Conservation (phyloP, 2,888 invertebrate genomes). For the Phengaris arion region DNA sequence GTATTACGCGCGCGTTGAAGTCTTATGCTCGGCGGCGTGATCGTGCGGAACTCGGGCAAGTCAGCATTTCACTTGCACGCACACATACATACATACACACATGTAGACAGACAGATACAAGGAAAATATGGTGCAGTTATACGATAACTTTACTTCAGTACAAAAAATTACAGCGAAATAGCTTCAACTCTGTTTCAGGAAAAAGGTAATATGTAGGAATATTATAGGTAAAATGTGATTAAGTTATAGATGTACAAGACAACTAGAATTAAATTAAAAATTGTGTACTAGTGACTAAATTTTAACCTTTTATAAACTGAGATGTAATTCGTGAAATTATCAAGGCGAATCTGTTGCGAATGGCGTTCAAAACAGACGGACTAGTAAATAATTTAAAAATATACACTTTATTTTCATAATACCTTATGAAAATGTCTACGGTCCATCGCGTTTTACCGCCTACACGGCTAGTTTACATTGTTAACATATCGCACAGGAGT, state of each 20-base stretch:
- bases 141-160: not conserved
- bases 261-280: not conserved
- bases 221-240: no score
- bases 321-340: not conserved
- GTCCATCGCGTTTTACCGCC: no score
- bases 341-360: not conserved
- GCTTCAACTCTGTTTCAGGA: not conserved
- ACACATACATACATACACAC: not conserved
- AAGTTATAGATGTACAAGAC: not conserved
- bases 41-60: slow-evolving; percentile 26
- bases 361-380: no score
- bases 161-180: not conserved
- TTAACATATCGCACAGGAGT: no score
- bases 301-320: not conserved
- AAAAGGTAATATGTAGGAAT: no score
- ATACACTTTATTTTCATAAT: no score
- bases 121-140: not conserved
- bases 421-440: no score
- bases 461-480: no score
- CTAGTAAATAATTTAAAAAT: no score
- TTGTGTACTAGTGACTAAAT: not conserved
- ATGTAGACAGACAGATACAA: not conserved
- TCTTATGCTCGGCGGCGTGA: slow-evolving; percentile 45
- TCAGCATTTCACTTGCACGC: slow-evolving; percentile 13
- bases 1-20: slow-evolving; percentile 47